A percentile compares a stretch with the other conserved stretches of the same genome.
Evolutionary conservation across 2,888 invertebrate genomes (phyloP).

Genomic region (Malthinus seriepunctatus): DNA sequence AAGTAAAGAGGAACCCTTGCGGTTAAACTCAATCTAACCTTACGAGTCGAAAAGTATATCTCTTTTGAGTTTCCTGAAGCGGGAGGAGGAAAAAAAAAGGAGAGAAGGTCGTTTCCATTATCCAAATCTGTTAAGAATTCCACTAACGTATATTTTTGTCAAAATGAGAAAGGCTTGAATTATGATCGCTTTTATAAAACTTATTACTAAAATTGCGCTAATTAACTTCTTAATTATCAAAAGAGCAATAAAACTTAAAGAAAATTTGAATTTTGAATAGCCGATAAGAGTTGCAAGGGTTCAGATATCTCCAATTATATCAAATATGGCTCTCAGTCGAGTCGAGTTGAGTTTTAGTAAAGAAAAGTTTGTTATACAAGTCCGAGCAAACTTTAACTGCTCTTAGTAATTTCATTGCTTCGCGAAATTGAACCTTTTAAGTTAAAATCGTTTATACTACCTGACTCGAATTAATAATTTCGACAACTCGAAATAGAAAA

Average conservation of each 20-base stretch:
- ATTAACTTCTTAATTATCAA: slow-evolving; percentile 42
- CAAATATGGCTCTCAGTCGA: slow-evolving; percentile 37
- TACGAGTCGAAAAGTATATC: slow-evolving; percentile 30
- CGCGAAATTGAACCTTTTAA: slow-evolving; percentile 20
- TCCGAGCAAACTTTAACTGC: slow-evolving; percentile 22
- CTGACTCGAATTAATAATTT: slow-evolving; percentile 8
- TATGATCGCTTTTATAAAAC: slow-evolving; percentile 17
- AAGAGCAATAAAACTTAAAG: slow-evolving; percentile 41
- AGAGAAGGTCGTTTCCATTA: background rate
- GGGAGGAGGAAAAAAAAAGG: no score
- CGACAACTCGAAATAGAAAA: no score
- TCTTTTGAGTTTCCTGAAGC: background rate
- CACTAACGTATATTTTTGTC: slow-evolving; percentile 19
- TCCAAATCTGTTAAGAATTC: slow-evolving; percentile 20
- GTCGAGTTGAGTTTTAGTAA: slow-evolving; percentile 13
- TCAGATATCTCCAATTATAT: slow-evolving; percentile 40
- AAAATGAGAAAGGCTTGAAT: slow-evolving; percentile 20
- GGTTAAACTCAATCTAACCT: slow-evolving; percentile 41
- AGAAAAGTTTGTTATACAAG: slow-evolving; percentile 28
- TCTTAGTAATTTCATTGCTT: slow-evolving; percentile 25
- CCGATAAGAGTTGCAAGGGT: slow-evolving; percentile 36
- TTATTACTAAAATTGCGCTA: slow-evolving; percentile 29
- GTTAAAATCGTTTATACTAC: slow-evolving; percentile 17
- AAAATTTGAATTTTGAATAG: slow-evolving; percentile 39
- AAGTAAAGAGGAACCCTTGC: slow-evolving; percentile 37